These are phyloP conservation scores for Hyperoplus lanceolatus DNA, from an alignment of 2,797 vertebrate genomes.

Conservation along the genomic window DNA sequence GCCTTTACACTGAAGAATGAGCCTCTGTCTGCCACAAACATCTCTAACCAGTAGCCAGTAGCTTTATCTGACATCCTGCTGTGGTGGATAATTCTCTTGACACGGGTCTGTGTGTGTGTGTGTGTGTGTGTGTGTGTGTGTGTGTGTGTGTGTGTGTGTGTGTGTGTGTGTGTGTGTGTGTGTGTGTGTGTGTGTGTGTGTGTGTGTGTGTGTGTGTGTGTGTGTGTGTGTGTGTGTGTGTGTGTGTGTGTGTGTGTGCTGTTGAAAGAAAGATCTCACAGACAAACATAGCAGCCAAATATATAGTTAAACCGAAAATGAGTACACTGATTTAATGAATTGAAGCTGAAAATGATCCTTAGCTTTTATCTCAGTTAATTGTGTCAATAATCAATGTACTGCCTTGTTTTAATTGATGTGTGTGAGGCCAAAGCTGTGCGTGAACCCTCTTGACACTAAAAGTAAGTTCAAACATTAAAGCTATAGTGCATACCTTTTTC, in stretches of 20 bases:
- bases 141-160: neutral
- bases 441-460: neutral
- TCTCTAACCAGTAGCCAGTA: constrained; percentile 2
- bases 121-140: constrained; percentile 17
- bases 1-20: constrained; percentile 3
- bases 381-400: too few species aligned
- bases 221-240: neutral
- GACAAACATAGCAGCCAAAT: neutral
- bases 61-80: constrained; percentile 68
- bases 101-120: neutral
- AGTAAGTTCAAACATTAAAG: neutral
- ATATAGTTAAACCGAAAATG: neutral
- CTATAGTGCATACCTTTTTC: too few species aligned
- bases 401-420: neutral
- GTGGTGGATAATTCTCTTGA: constrained; percentile 13
- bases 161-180: constrained; percentile 1
- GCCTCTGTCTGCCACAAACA: neutral
- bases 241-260: neutral
- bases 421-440: neutral
- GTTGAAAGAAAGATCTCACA: neutral
- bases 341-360: too few species aligned
- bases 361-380: too few species aligned
- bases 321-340: too few species aligned
- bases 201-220: neutral
- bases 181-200: neutral